phyloP scores from a whole-genome alignment of 2,797 vertebrate species.

The Etheostoma nigrum region DNA sequence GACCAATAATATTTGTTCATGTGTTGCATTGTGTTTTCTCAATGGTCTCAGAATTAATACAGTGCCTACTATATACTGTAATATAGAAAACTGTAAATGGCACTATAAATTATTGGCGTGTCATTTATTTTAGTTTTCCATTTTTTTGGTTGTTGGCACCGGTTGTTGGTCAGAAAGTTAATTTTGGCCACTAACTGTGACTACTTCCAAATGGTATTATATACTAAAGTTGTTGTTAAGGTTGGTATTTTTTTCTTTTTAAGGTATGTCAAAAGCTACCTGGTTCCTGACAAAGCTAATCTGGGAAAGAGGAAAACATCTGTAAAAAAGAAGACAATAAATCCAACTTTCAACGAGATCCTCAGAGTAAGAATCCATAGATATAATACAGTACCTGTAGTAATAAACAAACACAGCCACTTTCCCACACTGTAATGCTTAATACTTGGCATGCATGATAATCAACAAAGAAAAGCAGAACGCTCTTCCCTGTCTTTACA shows the following conservation, averaged over 20 bases:
- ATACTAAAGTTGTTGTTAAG: not conserved
- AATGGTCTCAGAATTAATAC: too few relatives aligned
- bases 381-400: not conserved
- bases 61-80: not conserved
- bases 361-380: conserved; percentile 87
- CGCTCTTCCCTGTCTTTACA: conserved; percentile 64
- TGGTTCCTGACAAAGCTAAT: conserved; percentile 92
- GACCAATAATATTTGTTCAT: too few relatives aligned
- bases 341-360: conserved; percentile 96
- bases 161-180: not conserved
- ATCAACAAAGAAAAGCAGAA: conserved; percentile 49
- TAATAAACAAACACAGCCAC: not conserved
- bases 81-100: not conserved
- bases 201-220: not conserved
- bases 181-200: not conserved
- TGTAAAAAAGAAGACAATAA: conserved; percentile 94
- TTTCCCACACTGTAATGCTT: conserved; percentile 41
- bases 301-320: conserved; percentile 96
- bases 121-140: not conserved
- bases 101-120: too few relatives aligned
- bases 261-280: conserved; percentile 97
- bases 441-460: not conserved
- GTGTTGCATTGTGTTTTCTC: too few relatives aligned
- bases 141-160: not conserved
- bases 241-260: not conserved